phyloP scores from a whole-genome alignment of 2,888 invertebrate genomes.

The Chrysolina haemoptera region DNA sequence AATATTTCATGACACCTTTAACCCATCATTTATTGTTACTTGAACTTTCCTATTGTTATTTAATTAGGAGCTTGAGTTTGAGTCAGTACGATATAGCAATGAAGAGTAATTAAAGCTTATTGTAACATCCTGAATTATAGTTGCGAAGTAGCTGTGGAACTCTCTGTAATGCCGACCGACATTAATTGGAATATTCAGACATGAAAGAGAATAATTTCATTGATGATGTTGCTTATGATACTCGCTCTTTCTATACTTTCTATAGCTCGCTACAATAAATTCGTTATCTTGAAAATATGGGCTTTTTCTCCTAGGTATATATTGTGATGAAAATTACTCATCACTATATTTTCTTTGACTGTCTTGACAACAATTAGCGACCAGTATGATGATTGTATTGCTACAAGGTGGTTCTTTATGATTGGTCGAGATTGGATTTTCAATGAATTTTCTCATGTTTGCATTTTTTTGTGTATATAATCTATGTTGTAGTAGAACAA shows the following conservation, averaged over 20 bases:
- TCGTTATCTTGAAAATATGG: background rate
- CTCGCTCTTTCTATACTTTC: background rate
- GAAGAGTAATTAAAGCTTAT: conserved; percentile 11
- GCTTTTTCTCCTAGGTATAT: background rate
- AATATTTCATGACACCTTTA: conserved; percentile 9
- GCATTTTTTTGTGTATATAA: no score
- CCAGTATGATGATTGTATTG: no score
- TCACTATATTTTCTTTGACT: background rate
- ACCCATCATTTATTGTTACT: conserved; percentile 7
- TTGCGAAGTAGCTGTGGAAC: background rate
- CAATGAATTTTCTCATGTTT: no score
- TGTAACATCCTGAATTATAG: conserved; percentile 9
- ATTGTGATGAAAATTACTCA: conserved; percentile 5
- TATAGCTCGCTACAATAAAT: background rate
- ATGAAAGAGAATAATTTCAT: background rate
- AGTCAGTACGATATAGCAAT: conserved; percentile 12
- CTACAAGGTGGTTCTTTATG: no score
- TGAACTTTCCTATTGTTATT: conserved; percentile 18
- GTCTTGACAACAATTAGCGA: background rate
- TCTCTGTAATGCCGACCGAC: background rate
- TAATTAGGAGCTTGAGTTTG: conserved; percentile 6
- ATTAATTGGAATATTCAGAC: conserved; percentile 12
- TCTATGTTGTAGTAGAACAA: no score
- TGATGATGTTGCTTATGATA: background rate
- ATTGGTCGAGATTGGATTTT: no score